phyloP scores from a whole-genome alignment of 2,888 invertebrate genomes.

The Drosophila quasianomalipes region DNA sequence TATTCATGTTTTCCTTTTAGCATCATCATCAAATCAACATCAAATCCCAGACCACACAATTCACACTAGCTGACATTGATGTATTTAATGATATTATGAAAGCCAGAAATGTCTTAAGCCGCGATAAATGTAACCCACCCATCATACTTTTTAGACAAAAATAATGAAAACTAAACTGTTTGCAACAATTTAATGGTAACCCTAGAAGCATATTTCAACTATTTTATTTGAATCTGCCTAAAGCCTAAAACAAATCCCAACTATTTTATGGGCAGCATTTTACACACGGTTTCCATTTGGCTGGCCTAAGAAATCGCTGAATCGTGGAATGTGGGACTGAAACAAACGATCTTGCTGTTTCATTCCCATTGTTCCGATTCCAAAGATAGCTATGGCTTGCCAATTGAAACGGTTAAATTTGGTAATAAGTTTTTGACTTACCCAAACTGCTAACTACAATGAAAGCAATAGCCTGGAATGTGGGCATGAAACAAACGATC shows the following conservation, averaged over 20 bases:
- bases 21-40: constrained; percentile 29
- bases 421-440: constrained; percentile 38
- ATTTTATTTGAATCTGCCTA: constrained; percentile 13
- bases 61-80: constrained; percentile 29
- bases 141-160: constrained; percentile 46
- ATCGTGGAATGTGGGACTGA: constrained; percentile 22
- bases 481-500: constrained; percentile 40
- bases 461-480: constrained; percentile 19
- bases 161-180: constrained; percentile 33
- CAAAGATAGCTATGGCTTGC: constrained; percentile 4
- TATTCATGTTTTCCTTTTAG: background rate
- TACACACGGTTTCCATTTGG: constrained; percentile 42
- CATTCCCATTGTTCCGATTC: constrained; percentile 28
- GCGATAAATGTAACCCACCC: constrained; percentile 74
- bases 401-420: constrained; percentile 25
- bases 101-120: constrained; percentile 44
- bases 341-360: constrained; percentile 39
- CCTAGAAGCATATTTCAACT: constrained; percentile 27
- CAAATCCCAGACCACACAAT: constrained; percentile 9
- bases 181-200: constrained; percentile 38
- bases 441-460: constrained; percentile 14
- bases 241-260: constrained; percentile 17
- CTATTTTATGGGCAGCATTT: constrained; percentile 32
- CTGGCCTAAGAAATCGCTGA: constrained; percentile 30
- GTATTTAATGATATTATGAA: constrained; percentile 30